Evolutionary conservation across 1,140 invertebrate species (phyloP).

Genomic region (Bactericera cockerelli): DNA sequence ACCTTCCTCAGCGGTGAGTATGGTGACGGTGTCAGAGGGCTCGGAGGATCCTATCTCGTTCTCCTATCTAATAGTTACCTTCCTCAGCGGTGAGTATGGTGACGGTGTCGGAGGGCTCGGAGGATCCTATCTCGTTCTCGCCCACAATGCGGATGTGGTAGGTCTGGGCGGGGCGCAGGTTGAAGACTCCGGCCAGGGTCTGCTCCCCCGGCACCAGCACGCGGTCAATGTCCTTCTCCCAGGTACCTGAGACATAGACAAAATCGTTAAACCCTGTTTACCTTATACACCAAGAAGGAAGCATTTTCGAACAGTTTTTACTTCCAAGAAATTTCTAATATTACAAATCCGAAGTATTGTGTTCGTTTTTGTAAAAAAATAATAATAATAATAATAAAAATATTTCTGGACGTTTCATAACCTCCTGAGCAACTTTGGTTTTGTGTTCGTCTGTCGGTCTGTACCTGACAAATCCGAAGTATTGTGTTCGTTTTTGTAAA

Average conservation of each 20-base stretch:
- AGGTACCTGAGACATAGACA: constrained; percentile 28
- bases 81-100: constrained; percentile 91
- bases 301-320: too few relatives aligned
- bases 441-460: too few relatives aligned
- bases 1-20: constrained; percentile 87
- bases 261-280: too few relatives aligned
- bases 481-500: too few relatives aligned
- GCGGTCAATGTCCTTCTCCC: constrained; percentile 64
- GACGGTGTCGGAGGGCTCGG: constrained; percentile 78
- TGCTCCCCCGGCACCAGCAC: constrained; percentile 71
- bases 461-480: too few relatives aligned
- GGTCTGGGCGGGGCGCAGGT: constrained; percentile 74
- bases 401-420: too few relatives aligned
- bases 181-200: constrained; percentile 73
- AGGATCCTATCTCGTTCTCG: constrained; percentile 84
- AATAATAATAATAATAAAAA: too few relatives aligned
- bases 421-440: too few relatives aligned
- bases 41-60: constrained; percentile 85
- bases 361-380: too few relatives aligned
- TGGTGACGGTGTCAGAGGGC: constrained; percentile 79
- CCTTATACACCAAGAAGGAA: too few relatives aligned
- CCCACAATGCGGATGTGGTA: constrained; percentile 87
- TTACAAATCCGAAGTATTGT: too few relatives aligned
- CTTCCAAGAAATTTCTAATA: too few relatives aligned
- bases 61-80: constrained; percentile 39